phyloP scores from a whole-genome alignment of 1,140 invertebrate genomes.

The Stegodyphus mimosarum region DNA sequence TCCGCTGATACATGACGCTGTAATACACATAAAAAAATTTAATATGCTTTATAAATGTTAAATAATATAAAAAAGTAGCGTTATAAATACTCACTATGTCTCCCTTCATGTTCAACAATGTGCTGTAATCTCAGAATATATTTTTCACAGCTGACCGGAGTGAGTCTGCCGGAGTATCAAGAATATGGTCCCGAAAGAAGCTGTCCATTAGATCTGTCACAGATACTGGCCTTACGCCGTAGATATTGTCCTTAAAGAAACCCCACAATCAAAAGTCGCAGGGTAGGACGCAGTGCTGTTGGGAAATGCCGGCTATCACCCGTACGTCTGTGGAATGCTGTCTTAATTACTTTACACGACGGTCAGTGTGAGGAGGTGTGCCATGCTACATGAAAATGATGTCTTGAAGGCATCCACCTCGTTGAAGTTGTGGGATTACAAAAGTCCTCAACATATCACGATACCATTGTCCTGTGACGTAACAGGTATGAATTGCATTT shows the following conservation, averaged over 20 bases:
- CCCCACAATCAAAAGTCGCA: slow-evolving; percentile 26
- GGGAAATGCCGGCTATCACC: slow-evolving; percentile 4
- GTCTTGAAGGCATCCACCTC: background rate
- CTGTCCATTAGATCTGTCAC: too few species aligned
- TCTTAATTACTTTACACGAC: slow-evolving; percentile 5
- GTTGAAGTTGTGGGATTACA: slow-evolving; percentile 11
- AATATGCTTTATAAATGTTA: too few species aligned
- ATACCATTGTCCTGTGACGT: background rate
- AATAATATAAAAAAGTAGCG: too few species aligned
- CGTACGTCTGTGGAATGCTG: background rate
- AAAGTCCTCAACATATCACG: background rate
- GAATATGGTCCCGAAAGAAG: too few species aligned
- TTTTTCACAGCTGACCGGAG: too few species aligned
- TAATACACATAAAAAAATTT: too few species aligned
- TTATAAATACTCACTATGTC: too few species aligned
- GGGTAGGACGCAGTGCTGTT: background rate
- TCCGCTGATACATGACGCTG: too few species aligned
- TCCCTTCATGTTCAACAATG: too few species aligned
- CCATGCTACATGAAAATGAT: slow-evolving; percentile 20
- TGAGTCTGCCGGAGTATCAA: too few species aligned
- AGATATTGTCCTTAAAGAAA: slow-evolving; percentile 23
- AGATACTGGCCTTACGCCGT: background rate
- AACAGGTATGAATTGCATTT: background rate
- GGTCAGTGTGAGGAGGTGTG: slow-evolving; percentile 13
- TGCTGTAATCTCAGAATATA: too few species aligned